phyloP scores from a whole-genome alignment of 2,113 vertebrate species.

The Aleadryas rufinucha region DNA sequence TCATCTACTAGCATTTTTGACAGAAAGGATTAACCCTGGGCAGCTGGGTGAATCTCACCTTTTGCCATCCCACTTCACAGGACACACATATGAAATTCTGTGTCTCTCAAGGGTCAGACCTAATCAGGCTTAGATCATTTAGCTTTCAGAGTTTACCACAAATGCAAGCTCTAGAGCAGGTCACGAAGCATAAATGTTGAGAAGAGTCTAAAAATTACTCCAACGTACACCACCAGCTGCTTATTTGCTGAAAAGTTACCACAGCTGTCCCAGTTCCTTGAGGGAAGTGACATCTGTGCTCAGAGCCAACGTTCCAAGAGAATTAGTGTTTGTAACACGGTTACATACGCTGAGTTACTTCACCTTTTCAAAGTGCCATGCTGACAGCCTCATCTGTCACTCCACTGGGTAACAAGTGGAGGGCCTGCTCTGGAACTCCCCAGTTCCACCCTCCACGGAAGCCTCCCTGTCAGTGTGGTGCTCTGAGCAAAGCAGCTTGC shows the following conservation, averaged over 20 bases:
- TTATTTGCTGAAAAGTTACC: not conserved
- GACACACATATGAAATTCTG: not conserved
- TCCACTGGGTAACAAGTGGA: not conserved
- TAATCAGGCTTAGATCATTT: not conserved
- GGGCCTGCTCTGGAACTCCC: not conserved
- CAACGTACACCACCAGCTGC: not conserved
- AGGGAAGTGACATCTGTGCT: not conserved
- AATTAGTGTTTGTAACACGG: not conserved
- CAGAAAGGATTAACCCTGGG: not conserved
- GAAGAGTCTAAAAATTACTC: conserved; percentile 26
- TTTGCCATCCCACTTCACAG: not conserved
- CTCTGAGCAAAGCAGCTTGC: not conserved
- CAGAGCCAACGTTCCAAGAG: not conserved
- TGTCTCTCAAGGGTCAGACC: not conserved
- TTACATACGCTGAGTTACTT: not conserved
- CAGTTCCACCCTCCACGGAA: not conserved
- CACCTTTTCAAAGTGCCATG: not conserved
- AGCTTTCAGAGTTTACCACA: not conserved
- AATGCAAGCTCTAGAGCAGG: not conserved
- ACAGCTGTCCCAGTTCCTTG: conserved; percentile 11
- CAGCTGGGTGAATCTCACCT: not conserved
- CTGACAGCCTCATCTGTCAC: not conserved
- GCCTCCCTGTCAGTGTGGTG: not conserved
- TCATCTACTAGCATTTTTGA: not conserved
- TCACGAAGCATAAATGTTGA: not conserved